Evolutionary conservation across 2,888 invertebrate species (phyloP).

Genomic region (Automeris io): DNA sequence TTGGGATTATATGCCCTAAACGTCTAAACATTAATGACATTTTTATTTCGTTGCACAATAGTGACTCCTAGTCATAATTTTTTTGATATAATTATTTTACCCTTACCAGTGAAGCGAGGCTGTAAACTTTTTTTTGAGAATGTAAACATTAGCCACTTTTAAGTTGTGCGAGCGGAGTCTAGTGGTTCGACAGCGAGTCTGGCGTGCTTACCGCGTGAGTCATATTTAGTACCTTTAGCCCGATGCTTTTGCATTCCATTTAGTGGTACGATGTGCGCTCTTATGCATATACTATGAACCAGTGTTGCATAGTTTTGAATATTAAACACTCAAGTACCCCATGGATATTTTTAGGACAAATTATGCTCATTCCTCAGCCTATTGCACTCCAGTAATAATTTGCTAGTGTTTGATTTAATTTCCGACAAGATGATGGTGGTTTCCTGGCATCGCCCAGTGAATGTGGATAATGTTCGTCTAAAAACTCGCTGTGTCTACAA

Average conservation of each 20-base stretch:
- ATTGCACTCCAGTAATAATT: too few species aligned
- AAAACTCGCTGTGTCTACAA: constrained; percentile 36
- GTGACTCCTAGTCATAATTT: neutral
- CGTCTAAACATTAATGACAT: too few species aligned
- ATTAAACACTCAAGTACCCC: too few species aligned
- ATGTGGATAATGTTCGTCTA: constrained; percentile 25
- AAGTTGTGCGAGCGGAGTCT: constrained; percentile 31
- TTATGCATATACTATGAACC: constrained; percentile 21
- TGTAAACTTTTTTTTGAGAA: constrained; percentile 9
- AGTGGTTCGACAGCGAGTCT: constrained; percentile 36
- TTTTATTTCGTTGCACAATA: constrained; percentile 17
- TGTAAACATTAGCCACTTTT: neutral
- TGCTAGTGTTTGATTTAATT: too few species aligned
- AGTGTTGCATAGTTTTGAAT: neutral
- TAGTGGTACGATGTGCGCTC: constrained; percentile 28
- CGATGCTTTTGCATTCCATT: constrained; percentile 58
- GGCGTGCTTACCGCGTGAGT: constrained; percentile 63
- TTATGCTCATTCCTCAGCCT: too few species aligned
- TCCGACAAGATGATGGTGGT: too few species aligned
- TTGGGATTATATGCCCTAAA: too few species aligned
- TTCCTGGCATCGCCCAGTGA: constrained; percentile 7
- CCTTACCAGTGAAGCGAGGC: constrained; percentile 7
- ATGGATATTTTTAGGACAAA: too few species aligned
- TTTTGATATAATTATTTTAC: neutral
- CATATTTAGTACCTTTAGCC: constrained; percentile 47